Evolutionary conservation across 2,113 vertebrate species (phyloP).

Genomic region (Sisor rabdophorus): DNA sequence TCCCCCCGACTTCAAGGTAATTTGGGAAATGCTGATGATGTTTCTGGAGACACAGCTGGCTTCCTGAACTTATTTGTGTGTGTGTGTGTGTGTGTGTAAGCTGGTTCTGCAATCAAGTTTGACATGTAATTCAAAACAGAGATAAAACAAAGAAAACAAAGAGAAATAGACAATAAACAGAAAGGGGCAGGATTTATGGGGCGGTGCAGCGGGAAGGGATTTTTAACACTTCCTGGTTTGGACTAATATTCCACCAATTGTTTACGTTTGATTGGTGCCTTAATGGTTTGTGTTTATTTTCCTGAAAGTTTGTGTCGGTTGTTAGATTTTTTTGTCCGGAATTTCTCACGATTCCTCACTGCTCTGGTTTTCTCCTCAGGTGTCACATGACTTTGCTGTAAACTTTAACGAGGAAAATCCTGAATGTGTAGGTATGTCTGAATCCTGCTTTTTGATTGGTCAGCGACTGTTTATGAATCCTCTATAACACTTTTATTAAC

Average conservation of each 20-base stretch:
- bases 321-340: no score
- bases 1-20: conserved; percentile 94
- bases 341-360: no score
- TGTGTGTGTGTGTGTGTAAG: conserved; percentile 10
- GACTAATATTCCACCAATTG: no score
- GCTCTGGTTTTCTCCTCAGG: conserved; percentile 61
- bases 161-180: neutral
- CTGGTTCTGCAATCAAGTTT: neutral
- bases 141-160: neutral
- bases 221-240: no score
- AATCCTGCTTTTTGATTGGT: neutral
- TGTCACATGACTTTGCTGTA: conserved; percentile 96
- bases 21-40: conserved; percentile 41
- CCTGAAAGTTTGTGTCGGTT: no score
- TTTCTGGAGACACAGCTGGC: conserved; percentile 27
- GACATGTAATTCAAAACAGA: neutral
- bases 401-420: conserved; percentile 98
- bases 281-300: no score
- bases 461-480: neutral
- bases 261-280: no score
- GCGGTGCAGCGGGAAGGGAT: no score
- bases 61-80: conserved; percentile 1
- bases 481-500: neutral
- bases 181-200: neutral
- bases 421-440: conserved; percentile 86